Percentiles rank a stretch among this genome's conserved stretches.
Evolutionary conservation across 2,888 invertebrate genomes (phyloP).

Genomic region (Teleogryllus oceanicus): DNA sequence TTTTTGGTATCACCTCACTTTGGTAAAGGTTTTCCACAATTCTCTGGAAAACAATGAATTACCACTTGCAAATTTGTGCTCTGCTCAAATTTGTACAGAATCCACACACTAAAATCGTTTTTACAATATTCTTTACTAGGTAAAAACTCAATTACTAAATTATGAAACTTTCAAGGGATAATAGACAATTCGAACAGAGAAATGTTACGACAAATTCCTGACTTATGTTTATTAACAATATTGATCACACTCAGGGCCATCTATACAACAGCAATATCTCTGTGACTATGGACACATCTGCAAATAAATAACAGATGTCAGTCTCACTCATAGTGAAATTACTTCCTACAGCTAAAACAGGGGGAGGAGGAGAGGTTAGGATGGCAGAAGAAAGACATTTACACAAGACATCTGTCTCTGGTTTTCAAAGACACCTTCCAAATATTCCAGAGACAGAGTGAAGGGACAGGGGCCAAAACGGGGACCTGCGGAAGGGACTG

Average conservation of each 20-base stretch:
- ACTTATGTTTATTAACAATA: constrained; percentile 18
- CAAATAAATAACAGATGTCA: not conserved
- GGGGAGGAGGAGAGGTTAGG: not conserved
- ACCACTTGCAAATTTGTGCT: no score
- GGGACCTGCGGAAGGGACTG: constrained; percentile 3
- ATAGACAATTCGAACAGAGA: not conserved
- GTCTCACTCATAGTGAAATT: constrained; percentile 1
- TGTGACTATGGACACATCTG: constrained; percentile 18
- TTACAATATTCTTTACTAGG: no score
- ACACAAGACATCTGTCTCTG: not conserved
- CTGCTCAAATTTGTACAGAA: no score
- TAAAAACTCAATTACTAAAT: no score
- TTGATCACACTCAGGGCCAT: not conserved
- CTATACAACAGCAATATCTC: constrained; percentile 12
- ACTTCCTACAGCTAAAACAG: not conserved
- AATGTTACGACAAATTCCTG: not conserved
- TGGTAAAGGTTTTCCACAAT: no score
- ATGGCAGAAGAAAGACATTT: constrained; percentile 18
- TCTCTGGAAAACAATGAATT: no score
- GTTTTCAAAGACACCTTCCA: not conserved
- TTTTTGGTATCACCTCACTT: no score
- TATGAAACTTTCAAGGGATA: not conserved
- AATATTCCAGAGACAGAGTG: not conserved
- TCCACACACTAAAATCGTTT: no score
- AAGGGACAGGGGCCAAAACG: not conserved